These are phyloP conservation scores for Nesidiocoris tenuis DNA, from an alignment of 2,888 invertebrate species.

Conservation along the genomic window DNA sequence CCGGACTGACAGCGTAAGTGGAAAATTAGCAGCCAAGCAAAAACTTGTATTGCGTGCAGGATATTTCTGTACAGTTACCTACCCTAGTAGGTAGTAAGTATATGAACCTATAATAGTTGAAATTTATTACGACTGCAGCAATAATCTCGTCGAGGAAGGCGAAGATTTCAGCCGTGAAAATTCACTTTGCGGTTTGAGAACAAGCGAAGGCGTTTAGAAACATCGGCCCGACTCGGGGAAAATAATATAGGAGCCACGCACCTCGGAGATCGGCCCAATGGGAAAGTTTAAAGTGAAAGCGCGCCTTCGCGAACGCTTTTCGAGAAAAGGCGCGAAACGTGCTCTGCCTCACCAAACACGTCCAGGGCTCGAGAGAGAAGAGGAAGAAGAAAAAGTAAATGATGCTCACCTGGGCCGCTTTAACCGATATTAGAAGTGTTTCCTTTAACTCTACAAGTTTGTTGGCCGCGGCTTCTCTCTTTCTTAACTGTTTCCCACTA, in stretches of 20 bases:
- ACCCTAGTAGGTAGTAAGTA: no score
- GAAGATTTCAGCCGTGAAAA: not conserved
- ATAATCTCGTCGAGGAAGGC: not conserved
- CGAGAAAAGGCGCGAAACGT: not conserved
- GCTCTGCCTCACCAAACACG: not conserved
- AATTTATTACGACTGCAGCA: not conserved
- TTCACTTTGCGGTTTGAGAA: not conserved
- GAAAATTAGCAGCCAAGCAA: no score
- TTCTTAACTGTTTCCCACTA: not conserved
- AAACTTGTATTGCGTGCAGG: no score
- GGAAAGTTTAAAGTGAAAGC: not conserved
- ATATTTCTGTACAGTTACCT: no score
- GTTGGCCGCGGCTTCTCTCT: conserved; percentile 24
- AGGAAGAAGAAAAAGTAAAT: conserved; percentile 32
- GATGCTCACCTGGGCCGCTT: conserved; percentile 41
- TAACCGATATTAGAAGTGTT: conserved; percentile 43
- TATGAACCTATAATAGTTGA: no score
- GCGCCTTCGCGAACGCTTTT: not conserved
- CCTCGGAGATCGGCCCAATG: not conserved
- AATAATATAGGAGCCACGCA: not conserved
- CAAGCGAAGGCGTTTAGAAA: not conserved
- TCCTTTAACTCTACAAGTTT: conserved; percentile 28
- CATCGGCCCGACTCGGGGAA: not conserved
- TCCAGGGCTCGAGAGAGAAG: not conserved
- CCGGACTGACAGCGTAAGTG: no score